These are phyloP conservation scores for Parapristionchus giblindavisi DNA, from an alignment of 2,888 invertebrate genomes.

Conservation along the genomic window DNA sequence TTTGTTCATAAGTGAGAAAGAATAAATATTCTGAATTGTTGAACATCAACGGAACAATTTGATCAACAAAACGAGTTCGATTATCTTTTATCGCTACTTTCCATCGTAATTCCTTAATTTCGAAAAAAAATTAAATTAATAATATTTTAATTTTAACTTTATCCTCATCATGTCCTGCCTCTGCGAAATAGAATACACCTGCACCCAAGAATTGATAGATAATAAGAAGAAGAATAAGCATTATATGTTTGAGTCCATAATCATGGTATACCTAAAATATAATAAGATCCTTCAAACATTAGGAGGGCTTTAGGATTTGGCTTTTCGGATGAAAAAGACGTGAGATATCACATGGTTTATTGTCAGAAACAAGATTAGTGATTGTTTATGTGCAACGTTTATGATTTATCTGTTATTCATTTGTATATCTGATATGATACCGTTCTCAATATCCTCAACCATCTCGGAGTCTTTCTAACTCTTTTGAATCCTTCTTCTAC, in stretches of 20 bases:
- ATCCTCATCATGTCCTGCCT: slow-evolving; percentile 52
- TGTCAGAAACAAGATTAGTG: no score
- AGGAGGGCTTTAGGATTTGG: no score
- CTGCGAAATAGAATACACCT: slow-evolving; percentile 54
- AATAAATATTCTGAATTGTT: slow-evolving; percentile 64
- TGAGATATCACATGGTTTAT: no score
- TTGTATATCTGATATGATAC: slow-evolving; percentile 25
- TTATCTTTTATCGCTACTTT: slow-evolving; percentile 45
- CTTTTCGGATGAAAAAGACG: no score
- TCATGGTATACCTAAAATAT: slow-evolving; percentile 55
- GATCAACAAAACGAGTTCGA: slow-evolving; percentile 53
- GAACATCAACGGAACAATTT: slow-evolving; percentile 59
- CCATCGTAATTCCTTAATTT: slow-evolving; percentile 33
- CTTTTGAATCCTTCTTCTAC: slow-evolving; percentile 39
- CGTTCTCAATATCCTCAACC: slow-evolving; percentile 51
- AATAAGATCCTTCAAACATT: not conserved
- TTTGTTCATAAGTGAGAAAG: slow-evolving; percentile 58
- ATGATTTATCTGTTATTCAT: not conserved
- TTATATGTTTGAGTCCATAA: slow-evolving; percentile 60
- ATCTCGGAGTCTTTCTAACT: slow-evolving; percentile 52
- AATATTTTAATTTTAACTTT: not conserved
- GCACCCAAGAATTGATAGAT: slow-evolving; percentile 59
- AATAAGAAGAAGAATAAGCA: slow-evolving; percentile 52
- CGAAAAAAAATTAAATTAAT: not conserved
- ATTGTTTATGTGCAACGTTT: not conserved